A percentile compares a stretch with the other conserved stretches of the same genome.
These are phyloP conservation scores for Ctenochaetus hawaiiensis DNA, from an alignment of 2,797 vertebrate species.

Conservation along the genomic window DNA sequence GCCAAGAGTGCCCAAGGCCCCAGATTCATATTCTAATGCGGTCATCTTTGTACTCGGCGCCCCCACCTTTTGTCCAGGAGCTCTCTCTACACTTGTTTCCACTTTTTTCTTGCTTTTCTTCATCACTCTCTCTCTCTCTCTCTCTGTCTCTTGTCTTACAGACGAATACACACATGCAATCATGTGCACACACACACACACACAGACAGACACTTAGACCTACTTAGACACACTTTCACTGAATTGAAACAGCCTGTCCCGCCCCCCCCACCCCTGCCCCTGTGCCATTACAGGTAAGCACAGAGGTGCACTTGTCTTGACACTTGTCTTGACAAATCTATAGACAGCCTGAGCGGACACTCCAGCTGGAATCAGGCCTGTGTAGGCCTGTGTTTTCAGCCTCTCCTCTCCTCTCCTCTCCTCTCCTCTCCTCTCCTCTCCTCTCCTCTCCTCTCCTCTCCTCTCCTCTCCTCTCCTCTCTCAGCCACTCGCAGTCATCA, in stretches of 20 bases:
- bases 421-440: conserved; percentile 17
- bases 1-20: conserved; percentile 64
- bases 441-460: not conserved
- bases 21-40: conserved; percentile 79
- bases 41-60: conserved; percentile 69
- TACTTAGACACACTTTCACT: conserved; percentile 65
- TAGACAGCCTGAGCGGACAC: conserved; percentile 62
- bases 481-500: not conserved
- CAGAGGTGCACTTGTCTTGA: conserved; percentile 72
- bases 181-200: conserved; percentile 16
- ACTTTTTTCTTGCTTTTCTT: conserved; percentile 56
- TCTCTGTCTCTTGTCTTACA: conserved; percentile 38
- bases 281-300: conserved; percentile 68
- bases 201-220: conserved; percentile 48
- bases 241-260: conserved; percentile 71
- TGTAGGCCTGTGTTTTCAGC: conserved; percentile 37
- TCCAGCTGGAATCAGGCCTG: conserved; percentile 55
- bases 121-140: conserved; percentile 22
- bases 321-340: conserved; percentile 75
- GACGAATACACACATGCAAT: conserved; percentile 39
- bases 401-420: conserved; percentile 26
- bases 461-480: conserved; percentile 17
- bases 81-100: conserved; percentile 65
- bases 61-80: conserved; percentile 64
- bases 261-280: conserved; percentile 56